Evolutionary conservation across 2,888 invertebrate species (phyloP).

Genomic region (Steromphala cineraria): DNA sequence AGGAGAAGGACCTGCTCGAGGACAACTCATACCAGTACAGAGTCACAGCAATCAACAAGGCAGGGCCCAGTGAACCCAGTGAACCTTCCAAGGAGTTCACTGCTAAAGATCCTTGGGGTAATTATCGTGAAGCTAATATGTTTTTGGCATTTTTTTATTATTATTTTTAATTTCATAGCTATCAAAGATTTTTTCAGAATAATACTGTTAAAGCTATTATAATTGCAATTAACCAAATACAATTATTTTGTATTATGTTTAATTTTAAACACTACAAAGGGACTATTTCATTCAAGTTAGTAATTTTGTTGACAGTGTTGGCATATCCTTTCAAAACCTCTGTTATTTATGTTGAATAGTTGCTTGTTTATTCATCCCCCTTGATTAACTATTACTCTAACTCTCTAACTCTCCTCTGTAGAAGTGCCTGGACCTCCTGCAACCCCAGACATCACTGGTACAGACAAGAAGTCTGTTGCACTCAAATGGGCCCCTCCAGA

Average conservation of each 20-base stretch:
- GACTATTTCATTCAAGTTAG: too few species aligned
- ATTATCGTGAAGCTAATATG: background rate
- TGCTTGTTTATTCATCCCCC: too few species aligned
- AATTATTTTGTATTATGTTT: too few species aligned
- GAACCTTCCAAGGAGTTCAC: slow-evolving; percentile 63
- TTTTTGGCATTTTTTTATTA: background rate
- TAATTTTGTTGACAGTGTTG: too few species aligned
- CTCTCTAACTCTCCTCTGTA: slow-evolving; percentile 32
- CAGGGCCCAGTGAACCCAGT: slow-evolving; percentile 87
- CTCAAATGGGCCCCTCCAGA: slow-evolving; percentile 72
- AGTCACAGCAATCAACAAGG: slow-evolving; percentile 78
- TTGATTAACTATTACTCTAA: too few species aligned
- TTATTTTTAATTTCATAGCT: background rate
- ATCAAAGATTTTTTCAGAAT: too few species aligned
- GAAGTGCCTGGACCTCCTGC: slow-evolving; percentile 68
- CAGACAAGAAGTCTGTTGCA: slow-evolving; percentile 68
- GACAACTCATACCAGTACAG: slow-evolving; percentile 72
- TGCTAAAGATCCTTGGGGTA: slow-evolving; percentile 58
- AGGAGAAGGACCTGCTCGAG: slow-evolving; percentile 57
- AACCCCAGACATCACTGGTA: slow-evolving; percentile 67
- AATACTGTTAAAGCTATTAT: too few species aligned
- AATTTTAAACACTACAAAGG: too few species aligned
- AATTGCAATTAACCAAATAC: too few species aligned
- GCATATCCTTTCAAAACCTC: too few species aligned
- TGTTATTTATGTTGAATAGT: too few species aligned